A percentile compares a stretch with the other conserved stretches of the same genome.
These are phyloP conservation scores for Galeruca laticollis DNA, from an alignment of 2,888 invertebrate genomes.

Conservation along the genomic window DNA sequence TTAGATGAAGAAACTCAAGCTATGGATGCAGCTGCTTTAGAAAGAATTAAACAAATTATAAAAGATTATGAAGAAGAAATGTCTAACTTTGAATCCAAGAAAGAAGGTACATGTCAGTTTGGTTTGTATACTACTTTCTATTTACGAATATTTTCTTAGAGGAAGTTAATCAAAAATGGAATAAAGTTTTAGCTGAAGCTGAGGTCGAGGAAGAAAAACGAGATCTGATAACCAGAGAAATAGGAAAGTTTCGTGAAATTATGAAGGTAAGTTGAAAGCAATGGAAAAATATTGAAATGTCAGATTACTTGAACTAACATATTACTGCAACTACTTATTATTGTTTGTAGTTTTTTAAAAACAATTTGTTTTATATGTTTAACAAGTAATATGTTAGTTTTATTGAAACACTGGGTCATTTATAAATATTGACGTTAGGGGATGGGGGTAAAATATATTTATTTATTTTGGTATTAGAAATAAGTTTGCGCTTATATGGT, in stretches of 20 bases:
- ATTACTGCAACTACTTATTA: constrained; percentile 15
- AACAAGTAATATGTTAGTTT: constrained; percentile 37
- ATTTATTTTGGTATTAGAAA: constrained; percentile 57
- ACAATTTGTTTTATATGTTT: neutral
- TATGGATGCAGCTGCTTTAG: constrained; percentile 80
- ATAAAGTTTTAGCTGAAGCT: constrained; percentile 81
- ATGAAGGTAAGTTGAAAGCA: constrained; percentile 83
- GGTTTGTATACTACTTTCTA: constrained; percentile 8
- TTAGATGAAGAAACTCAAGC: constrained; percentile 83
- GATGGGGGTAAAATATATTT: constrained; percentile 47
- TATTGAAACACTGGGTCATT: constrained; percentile 31
- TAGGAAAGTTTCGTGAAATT: constrained; percentile 96
- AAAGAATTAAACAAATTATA: constrained; percentile 84
- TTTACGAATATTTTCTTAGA: constrained; percentile 65
- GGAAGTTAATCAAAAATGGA: constrained; percentile 75
- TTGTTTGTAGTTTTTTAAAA: constrained; percentile 6
- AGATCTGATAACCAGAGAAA: constrained; percentile 96
- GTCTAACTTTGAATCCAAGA: constrained; percentile 76
- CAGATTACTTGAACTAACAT: constrained; percentile 20
- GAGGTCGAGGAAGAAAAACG: constrained; percentile 97
- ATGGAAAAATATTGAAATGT: constrained; percentile 6
- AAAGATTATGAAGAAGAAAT: constrained; percentile 85
- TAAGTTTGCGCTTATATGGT: constrained; percentile 67
- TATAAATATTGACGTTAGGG: constrained; percentile 30
- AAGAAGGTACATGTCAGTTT: constrained; percentile 68